These are phyloP conservation scores for Saturnia japonica DNA, from an alignment of 2,888 invertebrate species.

Conservation along the genomic window DNA sequence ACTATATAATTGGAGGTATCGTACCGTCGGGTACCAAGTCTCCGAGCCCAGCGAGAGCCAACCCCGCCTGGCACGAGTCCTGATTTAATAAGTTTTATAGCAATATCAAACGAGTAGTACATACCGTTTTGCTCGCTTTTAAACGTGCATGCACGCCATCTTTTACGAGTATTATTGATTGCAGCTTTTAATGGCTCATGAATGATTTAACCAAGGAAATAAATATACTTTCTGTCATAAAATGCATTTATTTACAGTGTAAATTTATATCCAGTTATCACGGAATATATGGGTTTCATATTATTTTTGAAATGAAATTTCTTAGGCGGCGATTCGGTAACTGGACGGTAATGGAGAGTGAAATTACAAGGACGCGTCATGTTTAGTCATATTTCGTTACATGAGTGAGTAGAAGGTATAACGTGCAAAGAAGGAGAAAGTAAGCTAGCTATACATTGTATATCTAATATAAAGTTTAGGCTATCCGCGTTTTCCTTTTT, in stretches of 20 bases:
- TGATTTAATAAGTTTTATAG: slow-evolving; percentile 18
- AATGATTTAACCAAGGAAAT: background rate
- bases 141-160: slow-evolving; percentile 11
- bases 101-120: slow-evolving; percentile 8
- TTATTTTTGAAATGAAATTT: too few relatives aligned
- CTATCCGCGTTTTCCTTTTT: too few relatives aligned
- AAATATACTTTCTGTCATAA: background rate
- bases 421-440: too few relatives aligned
- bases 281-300: background rate
- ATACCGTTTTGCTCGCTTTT: slow-evolving; percentile 16
- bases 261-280: background rate
- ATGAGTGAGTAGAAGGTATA: too few relatives aligned
- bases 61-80: slow-evolving; percentile 20
- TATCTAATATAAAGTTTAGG: too few relatives aligned
- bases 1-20: background rate
- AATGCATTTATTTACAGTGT: background rate
- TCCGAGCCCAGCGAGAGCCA: slow-evolving; percentile 13
- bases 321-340: too few relatives aligned
- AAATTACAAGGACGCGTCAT: too few relatives aligned
- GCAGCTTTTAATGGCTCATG: background rate
- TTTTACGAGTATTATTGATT: slow-evolving; percentile 1
- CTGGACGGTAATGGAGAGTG: too few relatives aligned
- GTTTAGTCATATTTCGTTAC: too few relatives aligned
- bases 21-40: slow-evolving; percentile 17
- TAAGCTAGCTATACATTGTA: too few relatives aligned